A percentile compares a stretch with the other conserved stretches of the same genome.
Evolutionary conservation across 2,888 invertebrate species (phyloP).

Genomic region (Drosophila algonquin): DNA sequence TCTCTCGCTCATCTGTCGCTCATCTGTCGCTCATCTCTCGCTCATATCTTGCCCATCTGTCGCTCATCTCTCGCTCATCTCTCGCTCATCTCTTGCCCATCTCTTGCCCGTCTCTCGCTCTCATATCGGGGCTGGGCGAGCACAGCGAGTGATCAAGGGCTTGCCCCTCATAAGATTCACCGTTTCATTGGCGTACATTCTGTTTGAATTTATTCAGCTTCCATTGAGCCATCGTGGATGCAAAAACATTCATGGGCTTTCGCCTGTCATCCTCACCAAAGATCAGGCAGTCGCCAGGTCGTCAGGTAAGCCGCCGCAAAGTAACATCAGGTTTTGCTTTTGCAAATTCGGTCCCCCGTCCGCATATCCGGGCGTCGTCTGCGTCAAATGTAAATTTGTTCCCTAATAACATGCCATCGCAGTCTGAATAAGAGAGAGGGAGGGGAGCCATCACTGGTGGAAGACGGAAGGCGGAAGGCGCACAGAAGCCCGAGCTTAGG

Average conservation of each 20-base stretch:
- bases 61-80: too few species aligned
- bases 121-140: too few species aligned
- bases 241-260: not conserved
- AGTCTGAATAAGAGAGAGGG: slow-evolving; percentile 6
- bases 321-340: slow-evolving; percentile 36
- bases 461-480: too few species aligned
- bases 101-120: too few species aligned
- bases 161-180: too few species aligned
- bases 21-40: too few species aligned
- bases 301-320: slow-evolving; percentile 18
- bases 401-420: slow-evolving; percentile 39
- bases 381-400: slow-evolving; percentile 29
- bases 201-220: not conserved
- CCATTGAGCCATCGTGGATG: not conserved
- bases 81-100: too few species aligned
- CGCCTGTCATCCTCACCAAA: slow-evolving; percentile 5
- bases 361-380: slow-evolving; percentile 1
- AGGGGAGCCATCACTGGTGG: not conserved
- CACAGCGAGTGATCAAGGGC: too few species aligned
- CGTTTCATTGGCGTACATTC: not conserved
- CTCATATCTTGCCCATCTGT: too few species aligned
- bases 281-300: slow-evolving; percentile 24
- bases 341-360: slow-evolving; percentile 19
- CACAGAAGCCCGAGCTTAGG: slow-evolving; percentile 3
- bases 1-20: too few species aligned